Conservation (phyloP, 2,113 vertebrate species). For the Lipotes vexillifer region DNA sequence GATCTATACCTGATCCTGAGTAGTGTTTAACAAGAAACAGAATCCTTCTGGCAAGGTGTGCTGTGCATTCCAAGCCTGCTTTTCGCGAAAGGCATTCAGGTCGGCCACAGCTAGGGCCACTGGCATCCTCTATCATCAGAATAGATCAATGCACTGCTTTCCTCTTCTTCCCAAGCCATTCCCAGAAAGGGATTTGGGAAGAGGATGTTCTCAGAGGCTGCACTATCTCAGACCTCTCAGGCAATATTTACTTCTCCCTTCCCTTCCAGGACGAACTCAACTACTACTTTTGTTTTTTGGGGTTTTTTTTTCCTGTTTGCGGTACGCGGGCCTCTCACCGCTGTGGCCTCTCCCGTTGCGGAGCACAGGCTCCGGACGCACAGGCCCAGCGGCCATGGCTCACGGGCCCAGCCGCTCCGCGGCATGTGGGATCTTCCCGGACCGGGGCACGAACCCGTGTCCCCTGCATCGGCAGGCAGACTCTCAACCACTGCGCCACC, state of each 20-base stretch:
- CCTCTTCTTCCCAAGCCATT: constrained; percentile 13
- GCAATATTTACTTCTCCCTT: constrained; percentile 24
- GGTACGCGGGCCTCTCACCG: too few relatives aligned
- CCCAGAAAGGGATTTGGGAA: constrained; percentile 33
- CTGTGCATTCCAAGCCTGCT: not conserved
- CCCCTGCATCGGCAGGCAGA: too few relatives aligned
- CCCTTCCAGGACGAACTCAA: constrained; percentile 33
- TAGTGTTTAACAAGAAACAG: not conserved
- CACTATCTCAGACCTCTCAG: not conserved
- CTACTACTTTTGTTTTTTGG: not conserved
- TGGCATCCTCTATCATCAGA: constrained; percentile 36
- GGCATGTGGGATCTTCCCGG: too few relatives aligned
- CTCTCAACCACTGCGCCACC: too few relatives aligned
- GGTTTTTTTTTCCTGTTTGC: too few relatives aligned
- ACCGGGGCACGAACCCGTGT: too few relatives aligned
- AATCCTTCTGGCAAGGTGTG: not conserved
- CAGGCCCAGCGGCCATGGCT: too few relatives aligned
- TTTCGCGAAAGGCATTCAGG: not conserved
- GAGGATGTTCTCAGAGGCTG: not conserved
- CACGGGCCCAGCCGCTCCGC: too few relatives aligned
- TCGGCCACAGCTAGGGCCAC: not conserved
- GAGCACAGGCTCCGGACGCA: too few relatives aligned
- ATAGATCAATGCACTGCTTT: not conserved
- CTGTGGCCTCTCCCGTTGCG: too few relatives aligned
- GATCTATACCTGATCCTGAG: not conserved